Evolutionary conservation across 2,888 invertebrate genomes (phyloP), one percentile per base, ranked within the genome.

Genomic region (Brachyptera putata): DNA sequence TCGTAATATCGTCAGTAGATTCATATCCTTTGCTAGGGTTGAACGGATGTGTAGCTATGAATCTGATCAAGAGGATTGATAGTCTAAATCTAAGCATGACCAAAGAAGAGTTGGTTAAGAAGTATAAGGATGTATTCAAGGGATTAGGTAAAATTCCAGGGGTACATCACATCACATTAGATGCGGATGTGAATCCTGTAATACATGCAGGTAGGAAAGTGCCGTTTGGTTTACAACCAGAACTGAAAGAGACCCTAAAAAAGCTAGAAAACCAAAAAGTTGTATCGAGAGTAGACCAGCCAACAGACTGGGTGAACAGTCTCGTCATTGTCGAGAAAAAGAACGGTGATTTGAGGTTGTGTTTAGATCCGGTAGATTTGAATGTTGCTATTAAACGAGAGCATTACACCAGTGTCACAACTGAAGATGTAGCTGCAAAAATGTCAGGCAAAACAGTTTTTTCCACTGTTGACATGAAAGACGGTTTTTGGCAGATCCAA

Each of bases 391-490:
- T 59, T 13, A 59, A 39, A 18, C 22, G 55, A 5, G 39, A 53
- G 24, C 50, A 53, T 36, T 39, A 36, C 18, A 3, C 14, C 4
- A 56, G 7, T 5, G 3, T 13, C 2, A 56, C 36, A 5, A 11
- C 37, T 3, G 18, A 56, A 21, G 56, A 56, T 9, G 39, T 57
- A 9, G 14, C 9, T 3, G 30, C 56, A n/a, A 56, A 57, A 13
- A 2, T 46, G 26, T 9, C n/a, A 2, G 57, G 57, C 13, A 43
- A n/a, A 21, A 41, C 4, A n/a, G 4, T 46, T 11, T 57, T 57
- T 25, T 43, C 43, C 5, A 62, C 58, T 41, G 16, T 62, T 3
- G 62, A 64, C 24, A 56, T 63, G 36, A 50, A 61, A 46, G 56
- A 62, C 11, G 55, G 62, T 7, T 62, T 62, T 26, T 56, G 25